A percentile compares a stretch with the other conserved stretches of the same genome.
phyloP scores from a whole-genome alignment of 2,113 vertebrate species.

The Chlorodrepanis virens region DNA sequence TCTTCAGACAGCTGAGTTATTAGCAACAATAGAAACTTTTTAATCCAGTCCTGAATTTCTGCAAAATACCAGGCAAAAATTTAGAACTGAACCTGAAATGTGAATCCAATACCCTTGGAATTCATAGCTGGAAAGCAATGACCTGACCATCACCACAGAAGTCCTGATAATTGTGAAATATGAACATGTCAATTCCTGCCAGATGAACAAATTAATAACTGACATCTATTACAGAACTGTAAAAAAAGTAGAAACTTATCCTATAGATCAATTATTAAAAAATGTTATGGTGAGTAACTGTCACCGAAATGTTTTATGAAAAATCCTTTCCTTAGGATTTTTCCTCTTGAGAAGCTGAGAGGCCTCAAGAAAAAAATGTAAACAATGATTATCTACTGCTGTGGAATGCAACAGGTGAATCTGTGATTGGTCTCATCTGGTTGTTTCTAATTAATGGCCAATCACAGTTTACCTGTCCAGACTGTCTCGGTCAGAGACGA shows the following conservation, averaged over 20 bases:
- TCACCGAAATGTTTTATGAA: too few relatives aligned
- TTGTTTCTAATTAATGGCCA: too few relatives aligned
- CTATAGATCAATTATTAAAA: neutral
- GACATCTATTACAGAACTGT: neutral
- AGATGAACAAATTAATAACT: neutral
- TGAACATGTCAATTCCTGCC: neutral
- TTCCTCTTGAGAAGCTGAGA: too few relatives aligned
- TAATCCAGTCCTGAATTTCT: neutral
- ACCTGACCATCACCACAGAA: neutral
- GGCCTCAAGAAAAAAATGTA: too few relatives aligned
- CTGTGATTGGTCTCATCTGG: too few relatives aligned
- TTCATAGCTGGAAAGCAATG: neutral
- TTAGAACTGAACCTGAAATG: neutral
- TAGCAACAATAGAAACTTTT: neutral
- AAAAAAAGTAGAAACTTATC: neutral
- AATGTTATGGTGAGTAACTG: neutral
- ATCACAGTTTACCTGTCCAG: too few relatives aligned
- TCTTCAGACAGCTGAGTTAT: neutral
- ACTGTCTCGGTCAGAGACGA: too few relatives aligned
- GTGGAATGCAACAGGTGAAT: too few relatives aligned
- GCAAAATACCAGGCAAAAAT: neutral
- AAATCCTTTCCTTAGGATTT: too few relatives aligned
- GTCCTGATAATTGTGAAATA: neutral
- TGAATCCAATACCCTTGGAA: neutral
- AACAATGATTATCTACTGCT: too few relatives aligned